Evolutionary conservation across 2,797 vertebrate genomes (phyloP), one percentile per base, ranked within the genome.

Genomic region (Coranthus polyacanthus): DNA sequence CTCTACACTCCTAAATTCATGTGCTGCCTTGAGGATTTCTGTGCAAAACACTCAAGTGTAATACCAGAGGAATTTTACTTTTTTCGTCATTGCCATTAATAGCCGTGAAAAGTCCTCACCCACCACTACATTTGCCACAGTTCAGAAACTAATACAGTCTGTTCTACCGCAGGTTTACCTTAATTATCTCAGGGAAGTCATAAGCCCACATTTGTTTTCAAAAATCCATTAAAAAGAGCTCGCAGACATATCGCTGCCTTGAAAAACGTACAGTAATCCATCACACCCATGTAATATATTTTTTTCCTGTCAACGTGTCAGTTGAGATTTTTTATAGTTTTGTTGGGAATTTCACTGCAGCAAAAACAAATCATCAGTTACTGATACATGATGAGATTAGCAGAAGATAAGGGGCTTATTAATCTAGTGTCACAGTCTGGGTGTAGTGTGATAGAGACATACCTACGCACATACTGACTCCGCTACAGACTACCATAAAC

Each of bases 211-310:
- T 73, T 83, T 85, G 73, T 79, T 83, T 82, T 66, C 5, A 38
- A 46, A 82, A 83, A 74, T 53, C 74, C 74, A 90, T 82, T 82
- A 79, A 73, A 80, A 87, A 72, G 26, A 57, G 75, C 80, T 76
- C 0, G 41, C 52, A 72, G 77, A 84, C 69, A 79, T 36, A 52
- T 50, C 18, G 66, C 67, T 50, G 75, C 38, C 10, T 78, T 55
- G 29, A 61, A 67, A 24, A 65, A 36, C 5, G 0, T 29, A 53
- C 47, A 42, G 17, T 20, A 71, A 88, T 90, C 75, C 81, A 86
- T 88, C 82, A 86, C 3, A 24, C 0, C n/a, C 13, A 0, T 47
- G 61, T 37, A 56, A 72, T 75, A 53, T 34, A 56, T 76, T 76
- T 16, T n/a, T 68, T 51, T 38, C 17, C 68, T 78, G 82, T 72